Conservation (phyloP, 1,140 invertebrate genomes). For the Lepidotrigona ventralis region DNA sequence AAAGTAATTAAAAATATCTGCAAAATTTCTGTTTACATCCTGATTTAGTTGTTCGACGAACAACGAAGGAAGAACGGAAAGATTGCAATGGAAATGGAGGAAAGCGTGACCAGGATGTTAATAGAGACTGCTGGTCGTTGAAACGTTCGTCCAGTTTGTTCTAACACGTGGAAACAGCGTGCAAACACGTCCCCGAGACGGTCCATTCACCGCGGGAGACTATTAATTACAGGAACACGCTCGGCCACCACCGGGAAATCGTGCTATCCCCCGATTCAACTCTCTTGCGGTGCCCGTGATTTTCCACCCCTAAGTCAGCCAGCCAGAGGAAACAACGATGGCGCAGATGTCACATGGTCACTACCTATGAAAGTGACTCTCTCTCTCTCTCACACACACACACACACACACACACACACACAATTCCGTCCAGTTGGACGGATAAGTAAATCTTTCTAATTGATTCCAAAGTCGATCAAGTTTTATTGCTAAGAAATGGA, state of each 20-base stretch:
- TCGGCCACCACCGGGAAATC: constrained; percentile 66
- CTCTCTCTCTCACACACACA: no score
- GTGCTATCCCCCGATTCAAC: constrained; percentile 40
- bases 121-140: constrained; percentile 33
- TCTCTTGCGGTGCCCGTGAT: constrained; percentile 58
- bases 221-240: constrained; percentile 74
- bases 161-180: constrained; percentile 46
- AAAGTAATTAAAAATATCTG: no score
- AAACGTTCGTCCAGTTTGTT: constrained; percentile 51
- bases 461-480: no score
- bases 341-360: constrained; percentile 44
- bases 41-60: no score
- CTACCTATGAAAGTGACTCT: constrained; percentile 36
- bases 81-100: neutral
- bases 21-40: no score
- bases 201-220: constrained; percentile 61
- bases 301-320: constrained; percentile 55
- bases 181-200: constrained; percentile 53
- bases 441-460: constrained; percentile 1
- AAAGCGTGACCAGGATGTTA: constrained; percentile 12
- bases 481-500: neutral
- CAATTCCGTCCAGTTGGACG: constrained; percentile 47
- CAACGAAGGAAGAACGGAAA: neutral
- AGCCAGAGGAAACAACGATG: constrained; percentile 23
- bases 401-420: no score